Evolutionary conservation across 2,113 vertebrate genomes (phyloP).

Genomic region (Pseudonaja textilis): DNA sequence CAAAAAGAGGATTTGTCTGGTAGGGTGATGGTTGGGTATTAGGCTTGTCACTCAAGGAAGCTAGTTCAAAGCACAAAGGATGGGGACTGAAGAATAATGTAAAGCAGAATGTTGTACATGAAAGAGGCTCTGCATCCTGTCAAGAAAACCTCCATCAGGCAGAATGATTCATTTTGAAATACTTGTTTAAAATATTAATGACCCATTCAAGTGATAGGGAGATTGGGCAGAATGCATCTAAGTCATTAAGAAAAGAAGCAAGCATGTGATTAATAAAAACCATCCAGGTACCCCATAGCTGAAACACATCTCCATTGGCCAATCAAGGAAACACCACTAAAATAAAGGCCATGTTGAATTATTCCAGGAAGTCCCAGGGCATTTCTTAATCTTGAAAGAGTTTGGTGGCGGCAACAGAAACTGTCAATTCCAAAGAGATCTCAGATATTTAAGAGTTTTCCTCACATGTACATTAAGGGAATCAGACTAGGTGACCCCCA

Average conservation of each 20-base stretch:
- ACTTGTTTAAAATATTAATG: too few species aligned
- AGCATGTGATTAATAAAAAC: not conserved
- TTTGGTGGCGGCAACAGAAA: not conserved
- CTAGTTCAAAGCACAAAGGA: too few species aligned
- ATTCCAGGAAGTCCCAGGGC: not conserved
- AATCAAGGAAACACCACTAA: not conserved
- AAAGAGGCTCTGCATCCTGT: too few species aligned
- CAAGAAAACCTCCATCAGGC: too few species aligned
- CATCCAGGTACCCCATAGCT: not conserved
- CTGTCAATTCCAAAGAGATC: not conserved
- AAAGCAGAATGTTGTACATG: too few species aligned
- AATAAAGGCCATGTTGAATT: not conserved
- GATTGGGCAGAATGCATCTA: too few species aligned
- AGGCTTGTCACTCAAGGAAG: too few species aligned
- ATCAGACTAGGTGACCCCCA: not conserved
- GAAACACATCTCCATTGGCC: not conserved
- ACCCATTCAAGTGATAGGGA: too few species aligned
- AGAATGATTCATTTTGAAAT: too few species aligned
- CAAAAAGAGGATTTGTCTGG: too few species aligned
- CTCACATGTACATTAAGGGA: not conserved
- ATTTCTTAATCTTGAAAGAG: not conserved
- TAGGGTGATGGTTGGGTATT: too few species aligned
- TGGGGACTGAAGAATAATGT: too few species aligned
- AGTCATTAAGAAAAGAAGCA: not conserved
- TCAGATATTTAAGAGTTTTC: not conserved